Evolutionary conservation across 2,797 vertebrate species (phyloP), one percentile per base, ranked within the genome.

Genomic region (Bucorvus abyssinicus): DNA sequence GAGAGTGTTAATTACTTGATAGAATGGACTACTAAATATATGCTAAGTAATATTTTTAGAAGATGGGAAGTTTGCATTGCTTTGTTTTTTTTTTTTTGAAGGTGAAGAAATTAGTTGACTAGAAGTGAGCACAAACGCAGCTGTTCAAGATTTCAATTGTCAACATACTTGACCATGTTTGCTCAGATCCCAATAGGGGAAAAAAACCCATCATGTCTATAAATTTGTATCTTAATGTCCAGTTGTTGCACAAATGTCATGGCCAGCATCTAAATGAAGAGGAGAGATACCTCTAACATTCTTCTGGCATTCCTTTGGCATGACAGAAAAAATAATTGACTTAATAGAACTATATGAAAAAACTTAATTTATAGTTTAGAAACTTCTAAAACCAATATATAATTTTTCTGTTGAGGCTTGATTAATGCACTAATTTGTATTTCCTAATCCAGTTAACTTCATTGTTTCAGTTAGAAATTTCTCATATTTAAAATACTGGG

Each of bases 161-260:
- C 57, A 76, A 8, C 9, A 14, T 85, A 22, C 24, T 69, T 69
- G 42, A 30, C 86, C 74, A 42, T 7, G 67, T 68, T 42, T 79
- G 45, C 21, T 53, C 40, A 44, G 6, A 59, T 34, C 27, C 32
- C 52, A 61, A 16, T 0, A 9, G 36, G n/a, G 11, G 11, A 38
- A 38, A 77, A 53, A 52, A 4, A 16, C 17, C 5, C 13, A 8
- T 49, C 14, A 4, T 1, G 2, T 44, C 12, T 38, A 0, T 40
- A 59, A 83, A 57, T 7, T 32, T 76, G 6, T 53, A 5, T 50
- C 27, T 70, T 56, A 34, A 3, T 49, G 50, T 29, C 22, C 40
- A 64, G 19, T 50, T 56, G 49, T 26, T 2, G 3, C 34, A 57
- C 13, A 36, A 26, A 14, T 36, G 7, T 8, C 78, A 69, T 81